phyloP scores from a whole-genome alignment of 2,888 invertebrate genomes.

The Caenorhabditis sinica region DNA sequence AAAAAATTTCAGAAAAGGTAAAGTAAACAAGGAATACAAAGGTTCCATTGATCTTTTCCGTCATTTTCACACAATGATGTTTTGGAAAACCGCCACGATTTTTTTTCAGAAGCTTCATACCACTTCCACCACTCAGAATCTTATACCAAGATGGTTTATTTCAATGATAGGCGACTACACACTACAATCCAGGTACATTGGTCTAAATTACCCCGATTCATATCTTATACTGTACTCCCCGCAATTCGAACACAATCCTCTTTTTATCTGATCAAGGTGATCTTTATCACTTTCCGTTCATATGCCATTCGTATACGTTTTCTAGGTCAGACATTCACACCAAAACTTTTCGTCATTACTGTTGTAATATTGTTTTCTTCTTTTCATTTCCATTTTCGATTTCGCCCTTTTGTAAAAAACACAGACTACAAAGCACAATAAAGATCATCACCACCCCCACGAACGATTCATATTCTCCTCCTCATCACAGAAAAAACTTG shows the following conservation, averaged over 20 bases:
- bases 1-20: neutral
- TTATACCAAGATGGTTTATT: too few relatives aligned
- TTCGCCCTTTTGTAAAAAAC: neutral
- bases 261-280: neutral
- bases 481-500: slow-evolving; percentile 24
- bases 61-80: neutral
- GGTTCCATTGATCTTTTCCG: neutral
- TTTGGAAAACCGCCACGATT: too few relatives aligned
- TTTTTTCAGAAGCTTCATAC: too few relatives aligned
- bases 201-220: too few relatives aligned
- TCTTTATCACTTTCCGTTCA: neutral
- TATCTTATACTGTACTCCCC: too few relatives aligned
- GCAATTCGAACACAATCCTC: neutral
- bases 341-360: neutral
- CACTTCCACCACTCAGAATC: too few relatives aligned
- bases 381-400: neutral
- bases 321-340: neutral
- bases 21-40: neutral
- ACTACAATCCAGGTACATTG: too few relatives aligned
- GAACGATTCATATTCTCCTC: slow-evolving; percentile 13
- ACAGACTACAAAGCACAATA: slow-evolving; percentile 31
- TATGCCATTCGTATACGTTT: too few relatives aligned
- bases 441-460: slow-evolving; percentile 41
- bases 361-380: slow-evolving; percentile 10
- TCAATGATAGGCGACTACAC: too few relatives aligned